These are phyloP conservation scores for Drosophila tristis DNA, from an alignment of 1,140 invertebrate species.

Conservation along the genomic window DNA sequence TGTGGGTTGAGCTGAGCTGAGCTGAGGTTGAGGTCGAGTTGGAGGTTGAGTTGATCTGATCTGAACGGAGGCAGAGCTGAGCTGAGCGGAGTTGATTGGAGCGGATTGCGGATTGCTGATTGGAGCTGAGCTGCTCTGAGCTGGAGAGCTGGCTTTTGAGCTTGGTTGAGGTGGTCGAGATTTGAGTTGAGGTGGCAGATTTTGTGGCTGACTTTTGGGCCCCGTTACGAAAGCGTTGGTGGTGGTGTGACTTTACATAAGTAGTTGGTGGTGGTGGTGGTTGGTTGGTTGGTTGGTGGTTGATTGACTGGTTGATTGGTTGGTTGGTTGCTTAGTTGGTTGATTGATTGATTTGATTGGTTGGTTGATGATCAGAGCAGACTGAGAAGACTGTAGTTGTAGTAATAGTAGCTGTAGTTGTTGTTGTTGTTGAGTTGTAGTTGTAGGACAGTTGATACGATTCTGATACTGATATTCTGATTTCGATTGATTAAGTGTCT, in stretches of 20 bases:
- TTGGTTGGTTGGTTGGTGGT: conserved; percentile 42
- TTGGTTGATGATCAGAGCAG: conserved; percentile 48
- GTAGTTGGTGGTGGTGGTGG: conserved; percentile 51
- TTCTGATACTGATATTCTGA: conserved; percentile 22
- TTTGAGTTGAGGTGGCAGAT: conserved; percentile 36
- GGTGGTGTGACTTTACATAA: conserved; percentile 58
- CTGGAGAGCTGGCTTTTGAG: conserved; percentile 44
- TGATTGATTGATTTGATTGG: conserved; percentile 45
- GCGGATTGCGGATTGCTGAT: conserved; percentile 15
- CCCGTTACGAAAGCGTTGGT: conserved; percentile 50
- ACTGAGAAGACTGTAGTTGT: conserved; percentile 67
- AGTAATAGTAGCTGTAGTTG: conserved; percentile 15
- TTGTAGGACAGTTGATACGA: conserved; percentile 42
- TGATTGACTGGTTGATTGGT: conserved; percentile 43
- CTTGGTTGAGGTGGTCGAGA: conserved; percentile 53
- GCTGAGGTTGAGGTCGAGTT: conserved; percentile 43
- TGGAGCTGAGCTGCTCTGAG: conserved; percentile 39
- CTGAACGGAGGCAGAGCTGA: conserved; percentile 17
- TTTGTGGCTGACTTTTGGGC: conserved; percentile 30
- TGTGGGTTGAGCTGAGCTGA: conserved; percentile 49
- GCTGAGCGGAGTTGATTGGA: conserved; percentile 24
- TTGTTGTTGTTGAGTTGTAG: conserved; percentile 41
- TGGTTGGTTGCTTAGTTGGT: conserved; percentile 28
- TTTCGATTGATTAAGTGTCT: conserved; percentile 34
- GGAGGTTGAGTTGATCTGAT: conserved; percentile 24